Evolutionary conservation across 2,888 invertebrate genomes (phyloP).

Genomic region (Drosophila pseudotalamancana): DNA sequence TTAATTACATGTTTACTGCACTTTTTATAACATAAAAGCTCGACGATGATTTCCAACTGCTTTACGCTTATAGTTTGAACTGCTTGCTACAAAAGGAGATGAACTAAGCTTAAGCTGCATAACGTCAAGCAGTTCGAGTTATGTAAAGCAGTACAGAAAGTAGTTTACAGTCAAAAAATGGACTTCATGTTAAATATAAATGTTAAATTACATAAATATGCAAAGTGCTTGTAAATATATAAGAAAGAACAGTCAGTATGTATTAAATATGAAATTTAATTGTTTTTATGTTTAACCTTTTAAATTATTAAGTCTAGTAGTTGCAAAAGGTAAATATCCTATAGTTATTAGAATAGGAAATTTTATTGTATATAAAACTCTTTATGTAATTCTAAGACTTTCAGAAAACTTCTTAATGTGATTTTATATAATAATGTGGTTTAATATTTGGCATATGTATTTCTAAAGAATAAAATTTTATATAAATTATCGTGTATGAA

Average conservation of each 20-base stretch:
- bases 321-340: too few species aligned
- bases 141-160: constrained; percentile 34
- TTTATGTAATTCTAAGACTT: too few species aligned
- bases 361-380: too few species aligned
- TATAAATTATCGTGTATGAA: too few species aligned
- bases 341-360: too few species aligned
- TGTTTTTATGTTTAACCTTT: background rate
- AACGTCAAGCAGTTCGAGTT: constrained; percentile 20
- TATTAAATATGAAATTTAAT: background rate
- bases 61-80: constrained; percentile 2
- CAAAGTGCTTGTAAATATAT: background rate
- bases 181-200: background rate
- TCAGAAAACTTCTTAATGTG: too few species aligned
- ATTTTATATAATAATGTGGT: too few species aligned
- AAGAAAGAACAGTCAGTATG: background rate
- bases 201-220: background rate
- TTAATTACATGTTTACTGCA: background rate
- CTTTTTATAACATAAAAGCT: background rate
- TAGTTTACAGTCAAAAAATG: background rate
- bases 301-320: background rate
- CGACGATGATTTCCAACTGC: too few species aligned
- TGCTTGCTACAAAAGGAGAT: background rate
- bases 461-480: too few species aligned
- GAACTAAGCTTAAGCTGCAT: background rate
- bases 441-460: too few species aligned